Evolutionary conservation across 2,113 vertebrate genomes (phyloP).

Genomic region (Rhegmatorhina hoffmannsi): DNA sequence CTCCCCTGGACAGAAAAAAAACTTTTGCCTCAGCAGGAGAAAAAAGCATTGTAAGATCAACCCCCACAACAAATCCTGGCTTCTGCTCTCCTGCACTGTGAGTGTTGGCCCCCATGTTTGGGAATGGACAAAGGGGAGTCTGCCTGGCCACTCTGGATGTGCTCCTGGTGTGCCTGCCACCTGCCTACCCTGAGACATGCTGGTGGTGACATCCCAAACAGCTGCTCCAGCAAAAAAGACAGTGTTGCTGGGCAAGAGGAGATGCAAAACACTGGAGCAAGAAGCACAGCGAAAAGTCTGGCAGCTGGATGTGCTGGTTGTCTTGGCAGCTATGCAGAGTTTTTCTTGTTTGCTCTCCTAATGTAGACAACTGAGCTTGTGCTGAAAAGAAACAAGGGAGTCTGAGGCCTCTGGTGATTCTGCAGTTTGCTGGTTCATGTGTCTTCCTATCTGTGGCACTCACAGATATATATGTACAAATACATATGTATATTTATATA

Average conservation of each 20-base stretch:
- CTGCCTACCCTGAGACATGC: neutral
- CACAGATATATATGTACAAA: neutral
- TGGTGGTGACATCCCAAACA: neutral
- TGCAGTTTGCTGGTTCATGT: neutral
- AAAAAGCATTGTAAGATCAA: neutral
- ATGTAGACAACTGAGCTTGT: neutral
- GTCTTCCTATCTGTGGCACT: neutral
- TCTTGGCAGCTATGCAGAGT: neutral
- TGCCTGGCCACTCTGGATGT: neutral
- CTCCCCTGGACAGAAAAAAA: neutral
- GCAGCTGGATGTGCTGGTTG: neutral
- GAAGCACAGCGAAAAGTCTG: neutral
- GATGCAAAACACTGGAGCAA: neutral
- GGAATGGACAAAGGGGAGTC: neutral
- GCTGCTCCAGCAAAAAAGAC: neutral
- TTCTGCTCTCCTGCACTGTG: accelerated
- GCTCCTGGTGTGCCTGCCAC: neutral
- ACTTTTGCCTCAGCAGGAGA: neutral
- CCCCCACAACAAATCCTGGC: neutral
- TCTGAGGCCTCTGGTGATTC: neutral
- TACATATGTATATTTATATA: neutral
- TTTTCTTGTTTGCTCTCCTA: neutral
- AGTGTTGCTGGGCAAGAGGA: neutral
- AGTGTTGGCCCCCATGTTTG: accelerated
- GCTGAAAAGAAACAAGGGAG: neutral